phyloP scores from a whole-genome alignment of 2,888 invertebrate genomes.

The Drosophila prolongata region DNA sequence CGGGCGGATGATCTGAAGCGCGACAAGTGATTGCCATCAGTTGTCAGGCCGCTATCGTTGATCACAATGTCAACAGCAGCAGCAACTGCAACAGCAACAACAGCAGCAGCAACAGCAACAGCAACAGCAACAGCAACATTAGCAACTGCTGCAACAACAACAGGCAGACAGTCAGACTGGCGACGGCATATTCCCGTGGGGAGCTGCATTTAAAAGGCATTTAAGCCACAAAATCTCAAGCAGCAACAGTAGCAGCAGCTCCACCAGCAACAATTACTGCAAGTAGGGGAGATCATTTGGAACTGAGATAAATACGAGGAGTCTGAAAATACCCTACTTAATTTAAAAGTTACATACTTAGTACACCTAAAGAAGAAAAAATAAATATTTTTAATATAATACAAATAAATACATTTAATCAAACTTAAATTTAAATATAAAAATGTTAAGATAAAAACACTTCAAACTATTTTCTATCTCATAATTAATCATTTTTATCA shows the following conservation, averaged over 20 bases:
- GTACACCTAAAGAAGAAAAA: too few species aligned
- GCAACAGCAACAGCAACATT: constrained; percentile 19
- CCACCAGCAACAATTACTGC: constrained; percentile 69
- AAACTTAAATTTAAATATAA: too few species aligned
- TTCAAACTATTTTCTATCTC: too few species aligned
- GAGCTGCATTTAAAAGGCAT: constrained; percentile 80
- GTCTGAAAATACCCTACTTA: neutral
- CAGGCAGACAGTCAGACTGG: constrained; percentile 61
- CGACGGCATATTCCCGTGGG: constrained; percentile 76
- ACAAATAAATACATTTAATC: too few species aligned
- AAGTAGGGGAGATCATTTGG: constrained; percentile 38
- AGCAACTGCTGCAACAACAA: constrained; percentile 49
- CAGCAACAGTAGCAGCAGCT: constrained; percentile 66
- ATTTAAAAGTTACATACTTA: too few species aligned
- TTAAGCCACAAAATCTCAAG: constrained; percentile 76
- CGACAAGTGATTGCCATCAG: constrained; percentile 80
- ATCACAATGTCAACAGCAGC: constrained; percentile 78
- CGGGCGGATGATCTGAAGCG: constrained; percentile 77
- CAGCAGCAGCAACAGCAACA: constrained; percentile 25
- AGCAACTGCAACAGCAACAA: constrained; percentile 49
- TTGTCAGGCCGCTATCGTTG: constrained; percentile 79
- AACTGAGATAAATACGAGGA: neutral
- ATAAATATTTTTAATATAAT: too few species aligned
- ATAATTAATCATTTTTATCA: too few species aligned
- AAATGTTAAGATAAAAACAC: too few species aligned